Evolutionary conservation across 2,797 vertebrate species (phyloP).

Genomic region (Alauda arvensis): DNA sequence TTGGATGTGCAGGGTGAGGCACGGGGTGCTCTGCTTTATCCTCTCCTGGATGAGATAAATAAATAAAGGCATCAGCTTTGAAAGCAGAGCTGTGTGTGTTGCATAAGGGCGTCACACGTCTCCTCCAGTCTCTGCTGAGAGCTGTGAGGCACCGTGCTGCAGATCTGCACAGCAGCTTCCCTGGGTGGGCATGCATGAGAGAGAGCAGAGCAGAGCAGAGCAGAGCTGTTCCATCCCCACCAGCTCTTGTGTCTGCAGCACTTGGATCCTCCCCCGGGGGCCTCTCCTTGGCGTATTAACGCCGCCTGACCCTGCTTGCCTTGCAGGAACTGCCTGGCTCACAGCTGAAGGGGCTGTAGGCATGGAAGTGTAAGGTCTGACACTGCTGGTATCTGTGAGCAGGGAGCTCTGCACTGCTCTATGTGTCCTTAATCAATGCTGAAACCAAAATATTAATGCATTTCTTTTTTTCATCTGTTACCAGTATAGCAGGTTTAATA

Average conservation of each 20-base stretch:
- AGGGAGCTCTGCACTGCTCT: neutral
- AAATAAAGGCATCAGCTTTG: neutral
- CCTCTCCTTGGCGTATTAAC: neutral
- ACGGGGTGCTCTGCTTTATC: neutral
- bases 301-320: slow-evolving; percentile 29
- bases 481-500: neutral
- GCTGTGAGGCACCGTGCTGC: neutral
- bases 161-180: neutral
- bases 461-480: slow-evolving; percentile 36
- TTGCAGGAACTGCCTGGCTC: slow-evolving; percentile 27
- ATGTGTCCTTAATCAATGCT: neutral
- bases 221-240: neutral
- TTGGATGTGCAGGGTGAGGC: neutral
- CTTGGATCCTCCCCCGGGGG: neutral
- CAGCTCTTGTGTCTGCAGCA: neutral
- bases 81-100: neutral
- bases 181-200: neutral
- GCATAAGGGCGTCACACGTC: neutral
- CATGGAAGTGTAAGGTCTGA: slow-evolving; percentile 13
- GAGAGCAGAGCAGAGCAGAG: neutral
- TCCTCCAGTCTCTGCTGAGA: neutral
- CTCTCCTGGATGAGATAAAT: neutral
- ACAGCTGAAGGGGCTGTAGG: slow-evolving; percentile 24
- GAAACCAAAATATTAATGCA: neutral
- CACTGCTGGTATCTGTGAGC: slow-evolving; percentile 13